Base-by-base conservation (phyloP, 23 tunicate genomes). In the Trididemnum miniatum region DNA sequence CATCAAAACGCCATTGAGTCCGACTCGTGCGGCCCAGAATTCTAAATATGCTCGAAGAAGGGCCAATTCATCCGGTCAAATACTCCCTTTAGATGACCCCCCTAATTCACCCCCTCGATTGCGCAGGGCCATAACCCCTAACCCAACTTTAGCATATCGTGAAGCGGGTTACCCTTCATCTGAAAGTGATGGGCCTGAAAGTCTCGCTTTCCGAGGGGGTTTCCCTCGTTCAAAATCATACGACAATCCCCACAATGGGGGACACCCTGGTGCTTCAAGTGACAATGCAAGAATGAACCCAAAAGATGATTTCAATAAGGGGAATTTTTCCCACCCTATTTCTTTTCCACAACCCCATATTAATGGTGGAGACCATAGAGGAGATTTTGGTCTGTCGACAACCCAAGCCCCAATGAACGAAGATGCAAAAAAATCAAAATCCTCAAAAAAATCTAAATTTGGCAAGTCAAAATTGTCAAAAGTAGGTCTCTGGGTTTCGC, bases 401-500 rank as follows among this genome's bases (percentile, higher is more conserved):
- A 49, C 33, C 65, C 26, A 38, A 3, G 77, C 22, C 1, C 26
- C 69, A 1, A 18, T 29, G 18, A 72, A 33, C 35, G 86, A 78
- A 34, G 52, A 44, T 3, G 24, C 37, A 25, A 79, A 86, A 54
- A 57, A 57, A 29, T 3, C 5, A 30, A 38, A 65, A 65, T 40
- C 78, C 23, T 7, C 23, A 31, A 86, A 86, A 24, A 79, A 79
- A 35, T 77, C 83, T 35, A 78, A 78, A 44, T 67, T 35, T 51
- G 63, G 82, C 0, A 59, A 40, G 65, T 31, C 62, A 5, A 76
- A 65, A 26, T 65, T 81, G 15, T 62, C 86, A 31, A 88, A 81
- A 81, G 86, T 88, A 12, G 92, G 86, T 0, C 64, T 88, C 32
- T 88, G 92, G 92, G 83, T 88, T 31, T 88, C 92, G 27, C 92